Conservation (phyloP, 2,113 vertebrate species). For the Meleagris gallopavo region DNA sequence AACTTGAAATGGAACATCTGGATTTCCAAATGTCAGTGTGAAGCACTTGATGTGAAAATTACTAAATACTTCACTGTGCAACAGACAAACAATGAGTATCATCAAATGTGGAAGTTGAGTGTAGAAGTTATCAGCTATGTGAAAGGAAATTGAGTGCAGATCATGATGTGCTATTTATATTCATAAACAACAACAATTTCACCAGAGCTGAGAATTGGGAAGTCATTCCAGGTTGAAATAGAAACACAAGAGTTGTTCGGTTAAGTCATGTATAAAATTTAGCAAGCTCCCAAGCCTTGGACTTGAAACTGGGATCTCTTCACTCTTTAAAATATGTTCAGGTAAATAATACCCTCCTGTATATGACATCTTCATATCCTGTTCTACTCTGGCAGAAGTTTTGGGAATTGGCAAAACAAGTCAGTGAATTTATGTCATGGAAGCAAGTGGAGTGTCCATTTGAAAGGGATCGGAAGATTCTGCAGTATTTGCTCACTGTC, state of each 20-base stretch:
- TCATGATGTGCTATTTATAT: background rate
- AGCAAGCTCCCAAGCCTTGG: background rate
- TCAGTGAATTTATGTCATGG: constrained; percentile 95
- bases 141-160: background rate
- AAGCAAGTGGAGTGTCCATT: constrained; percentile 95
- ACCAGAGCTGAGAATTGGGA: background rate
- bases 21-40: background rate
- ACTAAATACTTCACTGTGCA: background rate
- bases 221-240: background rate
- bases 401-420: constrained; percentile 94
- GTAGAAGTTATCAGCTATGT: background rate
- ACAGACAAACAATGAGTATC: background rate
- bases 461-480: constrained; percentile 90
- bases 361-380: background rate
- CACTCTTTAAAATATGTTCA: background rate
- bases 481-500: constrained; percentile 90
- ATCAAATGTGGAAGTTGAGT: background rate
- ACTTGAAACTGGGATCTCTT: background rate
- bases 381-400: constrained; percentile 86
- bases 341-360: background rate
- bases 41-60: background rate
- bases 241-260: background rate
- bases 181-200: background rate
- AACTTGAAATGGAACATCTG: background rate
- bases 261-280: background rate